Evolutionary conservation across 2,113 vertebrate species (phyloP), one percentile per base, ranked within the genome.

Genomic region (Mugil cephalus): DNA sequence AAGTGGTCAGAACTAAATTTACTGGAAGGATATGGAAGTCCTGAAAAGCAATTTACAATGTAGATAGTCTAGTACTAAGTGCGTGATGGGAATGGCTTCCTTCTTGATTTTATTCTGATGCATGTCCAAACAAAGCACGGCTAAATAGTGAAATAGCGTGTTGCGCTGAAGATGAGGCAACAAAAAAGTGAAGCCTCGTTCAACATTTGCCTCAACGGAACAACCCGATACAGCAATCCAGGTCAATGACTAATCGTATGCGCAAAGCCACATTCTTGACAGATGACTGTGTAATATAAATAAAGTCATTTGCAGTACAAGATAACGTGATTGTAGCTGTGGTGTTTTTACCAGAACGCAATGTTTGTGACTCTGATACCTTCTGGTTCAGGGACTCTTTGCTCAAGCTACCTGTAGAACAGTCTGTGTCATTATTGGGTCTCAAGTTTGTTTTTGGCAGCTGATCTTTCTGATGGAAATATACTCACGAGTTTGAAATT

Each of bases 1-100:
- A 59, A 34, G 59, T 8, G 38, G 82, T 74, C 74, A 78, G 54
- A 77, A 56, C n/a, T 3, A 64, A 83, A 86, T 60, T 68, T 70
- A 72, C 54, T 62, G 65, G 46, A 79, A 69, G 64, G 43, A 74
- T 61, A 76, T 67, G 17, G 53, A 75, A 63, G 24, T 69, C 38
- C 38, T 62, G 11, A 75, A 80, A 71, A 56, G n/a, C 10, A 61
- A 62, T 59, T 60, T 64, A 69, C 19, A 46, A 52, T 14, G n/a
- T 7, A 18, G 56, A 56, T 14, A 61, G 14, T 14, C 52, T 43
- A 11, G 35, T 51, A 17, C 24, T 12, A 19, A 21, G 38, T 38
- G 12, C 40, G 12, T 24, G 36, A n/a, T 30, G 12, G n/a, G 60
- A 46, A n/a, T 39, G 61, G 8, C 63, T 53, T 48, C 35, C 14